phyloP scores from a whole-genome alignment of 2,888 invertebrate genomes.

The Proisotoma minuta region DNA sequence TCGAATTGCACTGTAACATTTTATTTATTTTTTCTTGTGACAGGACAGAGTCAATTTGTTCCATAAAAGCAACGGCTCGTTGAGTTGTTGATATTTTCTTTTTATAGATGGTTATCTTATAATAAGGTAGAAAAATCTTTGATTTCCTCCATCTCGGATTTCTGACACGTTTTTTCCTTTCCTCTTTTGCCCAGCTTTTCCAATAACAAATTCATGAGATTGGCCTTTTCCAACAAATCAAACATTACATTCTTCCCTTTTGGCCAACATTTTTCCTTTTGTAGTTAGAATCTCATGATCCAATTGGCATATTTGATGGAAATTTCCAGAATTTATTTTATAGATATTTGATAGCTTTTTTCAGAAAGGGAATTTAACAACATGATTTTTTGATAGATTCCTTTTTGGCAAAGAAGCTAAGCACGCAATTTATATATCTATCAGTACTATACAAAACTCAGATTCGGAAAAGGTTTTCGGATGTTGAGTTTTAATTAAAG shows the following conservation, averaged over 20 bases:
- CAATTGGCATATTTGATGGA: neutral
- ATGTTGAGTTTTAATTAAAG: too few relatives aligned
- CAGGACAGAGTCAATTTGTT: neutral
- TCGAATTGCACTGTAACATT: too few relatives aligned
- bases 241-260: neutral
- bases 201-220: constrained; percentile 10
- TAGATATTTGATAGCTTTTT: constrained; percentile 6
- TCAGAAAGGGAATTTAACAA: too few relatives aligned
- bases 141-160: neutral
- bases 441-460: too few relatives aligned
- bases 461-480: too few relatives aligned
- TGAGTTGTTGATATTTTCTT: constrained; percentile 9
- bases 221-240: neutral
- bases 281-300: neutral
- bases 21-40: neutral
- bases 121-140: constrained; percentile 3
- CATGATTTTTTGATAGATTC: too few relatives aligned
- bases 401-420: too few relatives aligned
- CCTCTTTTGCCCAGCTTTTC: neutral
- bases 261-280: too few relatives aligned
- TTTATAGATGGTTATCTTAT: constrained; percentile 1
- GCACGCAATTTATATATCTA: too few relatives aligned
- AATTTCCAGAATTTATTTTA: constrained; percentile 8
- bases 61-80: neutral
- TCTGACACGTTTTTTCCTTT: neutral